Evolutionary conservation across 2,797 vertebrate species (phyloP).

Genomic region (Microhierax caerulescens): DNA sequence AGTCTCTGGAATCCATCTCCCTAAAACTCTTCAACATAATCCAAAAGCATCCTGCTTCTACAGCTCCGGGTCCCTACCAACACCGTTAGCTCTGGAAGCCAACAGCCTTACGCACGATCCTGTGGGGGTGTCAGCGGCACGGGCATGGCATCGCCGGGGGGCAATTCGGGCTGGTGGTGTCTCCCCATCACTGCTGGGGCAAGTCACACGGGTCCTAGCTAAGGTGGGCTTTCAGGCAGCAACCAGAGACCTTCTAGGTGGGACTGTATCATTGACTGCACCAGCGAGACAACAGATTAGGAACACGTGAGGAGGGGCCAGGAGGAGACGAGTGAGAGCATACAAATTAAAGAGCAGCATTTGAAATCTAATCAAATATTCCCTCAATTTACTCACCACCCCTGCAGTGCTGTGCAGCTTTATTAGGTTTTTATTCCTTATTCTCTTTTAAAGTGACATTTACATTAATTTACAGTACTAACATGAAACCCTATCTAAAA

Average conservation of each 20-base stretch:
- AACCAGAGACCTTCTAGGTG: background rate
- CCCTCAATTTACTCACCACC: slow-evolving; percentile 69
- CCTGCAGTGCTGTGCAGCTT: slow-evolving; percentile 62
- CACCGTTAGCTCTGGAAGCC: background rate
- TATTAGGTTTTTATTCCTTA: slow-evolving; percentile 71
- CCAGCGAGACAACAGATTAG: slow-evolving; percentile 29
- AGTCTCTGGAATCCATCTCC: background rate
- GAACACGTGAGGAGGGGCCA: background rate
- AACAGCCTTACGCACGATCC: background rate
- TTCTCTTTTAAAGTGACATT: slow-evolving; percentile 75
- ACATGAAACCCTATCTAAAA: slow-evolving; percentile 66
- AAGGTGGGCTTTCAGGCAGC: background rate
- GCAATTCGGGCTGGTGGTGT: rapidly evolving
- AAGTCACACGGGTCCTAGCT: background rate
- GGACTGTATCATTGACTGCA: slow-evolving; percentile 6
- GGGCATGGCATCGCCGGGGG: background rate
- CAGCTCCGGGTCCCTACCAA: background rate
- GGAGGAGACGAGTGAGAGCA: slow-evolving; percentile 17
- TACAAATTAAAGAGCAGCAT: slow-evolving; percentile 69
- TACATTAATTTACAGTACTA: slow-evolving; percentile 71
- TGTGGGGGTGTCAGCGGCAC: rapidly evolving
- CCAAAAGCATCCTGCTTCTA: background rate
- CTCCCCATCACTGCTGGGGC: background rate
- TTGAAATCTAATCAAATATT: slow-evolving; percentile 73
- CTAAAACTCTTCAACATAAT: background rate